These are phyloP conservation scores for Drosophila putrida DNA, from an alignment of 2,888 invertebrate genomes.

Conservation along the genomic window DNA sequence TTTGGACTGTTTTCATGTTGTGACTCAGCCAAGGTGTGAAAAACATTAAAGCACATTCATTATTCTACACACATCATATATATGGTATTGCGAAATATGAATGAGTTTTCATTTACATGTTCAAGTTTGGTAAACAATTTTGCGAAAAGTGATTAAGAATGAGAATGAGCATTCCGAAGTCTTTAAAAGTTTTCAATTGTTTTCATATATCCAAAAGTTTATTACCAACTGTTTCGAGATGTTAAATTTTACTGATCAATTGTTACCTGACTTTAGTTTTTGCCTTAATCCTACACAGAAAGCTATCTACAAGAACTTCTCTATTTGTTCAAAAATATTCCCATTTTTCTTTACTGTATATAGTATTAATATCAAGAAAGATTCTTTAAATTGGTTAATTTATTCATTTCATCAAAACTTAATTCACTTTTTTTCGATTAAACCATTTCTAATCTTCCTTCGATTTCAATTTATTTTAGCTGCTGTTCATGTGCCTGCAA, in stretches of 20 bases:
- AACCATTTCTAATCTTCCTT: neutral
- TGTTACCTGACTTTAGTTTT: neutral
- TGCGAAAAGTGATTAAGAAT: neutral
- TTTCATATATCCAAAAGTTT: no score
- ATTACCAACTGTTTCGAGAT: no score
- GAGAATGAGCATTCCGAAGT: no score
- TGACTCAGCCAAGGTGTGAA: slow-evolving; percentile 38
- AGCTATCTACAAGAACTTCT: neutral
- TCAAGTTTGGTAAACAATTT: neutral
- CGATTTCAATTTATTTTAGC: slow-evolving; percentile 59
- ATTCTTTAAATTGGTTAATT: neutral
- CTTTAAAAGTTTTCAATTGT: no score
- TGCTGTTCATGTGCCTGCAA: slow-evolving; percentile 83
- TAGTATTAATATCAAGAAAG: no score
- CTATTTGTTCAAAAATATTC: neutral
- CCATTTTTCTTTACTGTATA: neutral
- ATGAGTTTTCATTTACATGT: neutral
- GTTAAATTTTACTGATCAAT: no score
- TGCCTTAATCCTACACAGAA: neutral
- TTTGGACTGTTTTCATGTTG: neutral
- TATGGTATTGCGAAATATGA: neutral
- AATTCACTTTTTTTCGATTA: neutral
- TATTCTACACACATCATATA: neutral
- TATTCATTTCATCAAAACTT: neutral
- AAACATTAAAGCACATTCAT: slow-evolving; percentile 3